phyloP scores from a whole-genome alignment of 2,113 vertebrate genomes.

The Stegastes partitus region DNA sequence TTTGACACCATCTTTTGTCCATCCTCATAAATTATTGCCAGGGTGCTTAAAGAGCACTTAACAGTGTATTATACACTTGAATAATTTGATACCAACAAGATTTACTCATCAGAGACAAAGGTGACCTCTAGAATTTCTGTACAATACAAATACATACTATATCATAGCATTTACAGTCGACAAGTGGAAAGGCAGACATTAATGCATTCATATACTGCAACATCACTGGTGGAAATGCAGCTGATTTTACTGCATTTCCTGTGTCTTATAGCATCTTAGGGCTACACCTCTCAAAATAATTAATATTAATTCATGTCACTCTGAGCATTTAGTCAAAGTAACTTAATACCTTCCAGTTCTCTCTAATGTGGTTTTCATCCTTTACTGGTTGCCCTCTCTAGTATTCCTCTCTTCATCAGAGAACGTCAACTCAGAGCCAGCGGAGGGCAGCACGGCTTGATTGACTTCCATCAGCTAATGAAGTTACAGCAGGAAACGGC shows the following conservation, averaged over 20 bases:
- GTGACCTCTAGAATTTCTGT: not conserved
- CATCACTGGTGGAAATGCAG: too few relatives aligned
- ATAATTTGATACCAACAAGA: slow-evolving; percentile 40
- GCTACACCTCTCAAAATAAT: not conserved
- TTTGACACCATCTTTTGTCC: slow-evolving; percentile 65
- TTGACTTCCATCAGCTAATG: not conserved
- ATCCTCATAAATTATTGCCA: slow-evolving; percentile 76
- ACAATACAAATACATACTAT: too few relatives aligned
- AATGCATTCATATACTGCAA: too few relatives aligned
- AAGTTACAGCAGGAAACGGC: not conserved
- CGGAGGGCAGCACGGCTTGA: not conserved
- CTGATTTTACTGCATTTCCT: not conserved
- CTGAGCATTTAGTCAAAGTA: too few relatives aligned
- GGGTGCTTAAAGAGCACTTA: slow-evolving; percentile 71
- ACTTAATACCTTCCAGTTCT: too few relatives aligned
- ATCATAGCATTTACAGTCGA: too few relatives aligned
- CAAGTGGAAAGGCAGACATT: too few relatives aligned
- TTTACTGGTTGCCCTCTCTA: not conserved
- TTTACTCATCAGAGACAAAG: slow-evolving; percentile 22
- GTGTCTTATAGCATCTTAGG: not conserved
- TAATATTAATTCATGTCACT: too few relatives aligned
- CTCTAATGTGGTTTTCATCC: too few relatives aligned
- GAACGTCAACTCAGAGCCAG: not conserved
- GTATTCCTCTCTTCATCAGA: not conserved
- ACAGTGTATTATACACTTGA: slow-evolving; percentile 50